These are phyloP conservation scores for Emydocephalus ijimae DNA, from an alignment of 2,113 vertebrate genomes.

Conservation along the genomic window DNA sequence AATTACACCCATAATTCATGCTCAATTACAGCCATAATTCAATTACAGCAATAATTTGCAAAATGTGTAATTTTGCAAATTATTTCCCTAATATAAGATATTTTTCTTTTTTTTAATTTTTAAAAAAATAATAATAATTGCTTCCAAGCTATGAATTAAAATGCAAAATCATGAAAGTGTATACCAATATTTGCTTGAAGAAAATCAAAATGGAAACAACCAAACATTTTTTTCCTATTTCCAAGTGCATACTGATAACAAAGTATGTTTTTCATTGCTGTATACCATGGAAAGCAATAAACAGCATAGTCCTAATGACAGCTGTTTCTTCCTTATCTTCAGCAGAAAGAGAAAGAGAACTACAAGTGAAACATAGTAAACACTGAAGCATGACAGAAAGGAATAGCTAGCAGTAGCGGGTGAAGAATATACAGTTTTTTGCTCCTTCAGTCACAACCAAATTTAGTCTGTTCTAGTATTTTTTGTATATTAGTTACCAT, in stretches of 20 bases:
- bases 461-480: conserved; percentile 1
- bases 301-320: too few species aligned
- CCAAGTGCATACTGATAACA: not conserved
- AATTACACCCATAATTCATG: too few species aligned
- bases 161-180: not conserved
- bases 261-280: not conserved
- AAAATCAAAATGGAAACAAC: not conserved
- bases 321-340: not conserved
- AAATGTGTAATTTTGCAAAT: not conserved
- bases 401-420: not conserved
- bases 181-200: not conserved
- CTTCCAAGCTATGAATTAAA: not conserved
- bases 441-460: not conserved
- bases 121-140: not conserved
- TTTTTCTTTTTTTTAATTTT: not conserved
- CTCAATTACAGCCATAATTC: too few species aligned
- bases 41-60: too few species aligned
- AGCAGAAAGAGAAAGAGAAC: not conserved
- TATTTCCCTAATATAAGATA: not conserved
- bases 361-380: not conserved
- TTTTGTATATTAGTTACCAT: conserved; percentile 36
- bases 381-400: not conserved
- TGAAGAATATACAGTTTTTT: not conserved
- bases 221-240: not conserved
- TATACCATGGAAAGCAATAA: not conserved